Percentiles rank a stretch among this genome's conserved stretches.
Evolutionary conservation across 2,888 invertebrate genomes (phyloP).

Genomic region (Eupithecia centaureata): DNA sequence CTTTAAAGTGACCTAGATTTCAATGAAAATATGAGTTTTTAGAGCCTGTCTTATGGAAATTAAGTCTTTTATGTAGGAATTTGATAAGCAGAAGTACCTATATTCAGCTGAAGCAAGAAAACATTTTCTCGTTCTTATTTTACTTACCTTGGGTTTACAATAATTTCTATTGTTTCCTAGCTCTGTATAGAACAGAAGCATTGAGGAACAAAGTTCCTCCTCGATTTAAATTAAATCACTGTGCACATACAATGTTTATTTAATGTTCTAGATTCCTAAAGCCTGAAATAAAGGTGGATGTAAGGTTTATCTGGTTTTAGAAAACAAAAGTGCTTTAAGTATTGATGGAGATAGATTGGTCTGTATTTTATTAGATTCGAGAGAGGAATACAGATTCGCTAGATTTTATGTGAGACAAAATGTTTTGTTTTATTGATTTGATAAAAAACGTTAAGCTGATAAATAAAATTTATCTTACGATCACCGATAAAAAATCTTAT

Average conservation of each 20-base stretch:
- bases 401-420: conserved; percentile 9
- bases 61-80: not conserved
- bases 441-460: conserved; percentile 2
- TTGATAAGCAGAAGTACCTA: not conserved
- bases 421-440: conserved; percentile 8
- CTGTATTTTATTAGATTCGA: conserved; percentile 13
- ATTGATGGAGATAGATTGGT: conserved; percentile 17
- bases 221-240: conserved; percentile 40
- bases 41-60: not conserved
- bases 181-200: conserved; percentile 15
- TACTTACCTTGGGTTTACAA: not conserved
- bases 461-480: conserved; percentile 9
- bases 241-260: conserved; percentile 36
- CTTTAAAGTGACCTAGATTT: no score
- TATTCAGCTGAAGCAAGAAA: not conserved
- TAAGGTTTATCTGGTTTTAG: conserved; percentile 24
- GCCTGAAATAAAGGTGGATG: conserved; percentile 30
- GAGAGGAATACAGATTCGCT: conserved; percentile 11
- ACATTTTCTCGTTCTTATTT: not conserved
- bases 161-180: conserved; percentile 15
- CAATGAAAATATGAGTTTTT: not conserved
- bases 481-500: not conserved
- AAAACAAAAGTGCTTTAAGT: conserved; percentile 26
- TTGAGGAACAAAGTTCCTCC: conserved; percentile 37
- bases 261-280: conserved; percentile 29